phyloP scores from a whole-genome alignment of 2,113 vertebrate genomes.

The Myotis davidii region DNA sequence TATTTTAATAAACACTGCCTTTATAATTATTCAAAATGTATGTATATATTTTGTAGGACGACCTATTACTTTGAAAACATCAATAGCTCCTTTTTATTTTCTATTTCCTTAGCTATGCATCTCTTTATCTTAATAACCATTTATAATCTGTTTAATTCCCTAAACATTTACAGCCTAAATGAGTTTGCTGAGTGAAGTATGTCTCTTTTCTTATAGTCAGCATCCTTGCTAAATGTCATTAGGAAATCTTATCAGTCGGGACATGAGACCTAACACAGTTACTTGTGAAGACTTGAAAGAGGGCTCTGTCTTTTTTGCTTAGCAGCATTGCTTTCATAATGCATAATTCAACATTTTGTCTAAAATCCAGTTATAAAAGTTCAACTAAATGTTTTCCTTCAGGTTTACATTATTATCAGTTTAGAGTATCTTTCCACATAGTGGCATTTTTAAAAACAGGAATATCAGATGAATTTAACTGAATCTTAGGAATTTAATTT shows the following conservation, averaged over 20 bases:
- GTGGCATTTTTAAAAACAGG: neutral
- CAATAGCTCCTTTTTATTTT: neutral
- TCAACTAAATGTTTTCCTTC: neutral
- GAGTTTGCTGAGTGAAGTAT: neutral
- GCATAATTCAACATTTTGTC: neutral
- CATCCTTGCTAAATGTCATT: neutral
- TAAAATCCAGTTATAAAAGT: neutral
- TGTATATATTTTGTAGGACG: too few species aligned
- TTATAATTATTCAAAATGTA: too few species aligned
- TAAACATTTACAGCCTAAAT: neutral
- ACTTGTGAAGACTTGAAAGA: neutral
- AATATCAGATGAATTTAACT: neutral
- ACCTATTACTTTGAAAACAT: neutral
- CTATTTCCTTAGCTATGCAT: neutral
- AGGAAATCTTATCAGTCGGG: neutral
- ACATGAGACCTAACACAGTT: neutral
- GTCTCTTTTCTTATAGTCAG: neutral
- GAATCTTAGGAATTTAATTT: constrained; percentile 13
- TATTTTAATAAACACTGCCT: too few species aligned
- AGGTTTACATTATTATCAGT: neutral
- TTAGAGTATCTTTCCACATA: neutral
- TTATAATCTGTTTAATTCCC: neutral
- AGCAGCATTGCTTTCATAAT: neutral
- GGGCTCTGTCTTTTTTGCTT: neutral
- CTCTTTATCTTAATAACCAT: constrained; percentile 5